Conservation (phyloP, 1,140 invertebrate genomes). For the Apis cerana region DNA sequence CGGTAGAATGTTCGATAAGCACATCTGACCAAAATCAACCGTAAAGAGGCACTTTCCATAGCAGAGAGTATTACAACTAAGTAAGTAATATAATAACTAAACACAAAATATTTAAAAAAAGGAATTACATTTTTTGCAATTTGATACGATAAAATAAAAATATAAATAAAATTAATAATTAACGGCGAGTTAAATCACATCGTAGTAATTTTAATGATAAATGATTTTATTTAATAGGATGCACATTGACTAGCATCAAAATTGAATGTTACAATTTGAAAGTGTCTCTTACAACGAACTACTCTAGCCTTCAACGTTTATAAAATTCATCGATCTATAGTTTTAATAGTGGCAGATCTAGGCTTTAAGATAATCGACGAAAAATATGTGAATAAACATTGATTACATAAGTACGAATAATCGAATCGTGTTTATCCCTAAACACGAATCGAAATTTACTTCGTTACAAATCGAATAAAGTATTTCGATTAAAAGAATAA, state of each 20-base stretch:
- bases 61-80: background rate
- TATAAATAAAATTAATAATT: constrained; percentile 5
- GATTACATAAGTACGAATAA: background rate
- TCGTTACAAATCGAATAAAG: constrained; percentile 5
- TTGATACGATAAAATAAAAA: background rate
- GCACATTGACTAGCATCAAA: background rate
- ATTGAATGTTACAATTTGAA: background rate
- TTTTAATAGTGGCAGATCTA: background rate
- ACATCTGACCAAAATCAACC: background rate
- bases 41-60: constrained; percentile 14
- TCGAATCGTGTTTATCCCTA: background rate
- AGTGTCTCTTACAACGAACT: constrained; percentile 30
- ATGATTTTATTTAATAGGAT: background rate
- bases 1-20: constrained; percentile 8
- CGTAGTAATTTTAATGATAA: background rate
- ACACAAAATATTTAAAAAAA: background rate
- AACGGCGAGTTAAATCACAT: background rate
- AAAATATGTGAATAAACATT: background rate
- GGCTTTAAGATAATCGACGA: constrained; percentile 19
- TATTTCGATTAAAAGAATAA: background rate
- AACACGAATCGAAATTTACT: constrained; percentile 2
- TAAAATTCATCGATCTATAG: constrained; percentile 22
- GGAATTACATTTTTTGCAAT: background rate
- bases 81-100: background rate
- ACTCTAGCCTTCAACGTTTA: constrained; percentile 7